A percentile compares a stretch with the other conserved stretches of the same genome.
Conservation (phyloP, 30 jellyfish, hydroid and myxozoan genomes). For the Euphysa ruthae region DNA sequence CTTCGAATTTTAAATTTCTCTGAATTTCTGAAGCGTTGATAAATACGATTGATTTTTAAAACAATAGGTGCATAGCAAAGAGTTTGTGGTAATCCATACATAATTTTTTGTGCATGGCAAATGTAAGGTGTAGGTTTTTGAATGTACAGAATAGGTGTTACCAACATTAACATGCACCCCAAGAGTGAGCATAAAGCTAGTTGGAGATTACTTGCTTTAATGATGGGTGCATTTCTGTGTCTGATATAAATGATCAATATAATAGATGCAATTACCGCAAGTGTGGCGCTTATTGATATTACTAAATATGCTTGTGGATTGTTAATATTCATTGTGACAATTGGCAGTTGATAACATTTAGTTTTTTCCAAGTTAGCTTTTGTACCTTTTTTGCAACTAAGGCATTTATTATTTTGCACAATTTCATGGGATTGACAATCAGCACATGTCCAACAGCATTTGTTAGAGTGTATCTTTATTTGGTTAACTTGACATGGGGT, state of each 20-base stretch:
- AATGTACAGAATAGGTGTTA: constrained; percentile 19
- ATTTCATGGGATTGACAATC: constrained; percentile 1
- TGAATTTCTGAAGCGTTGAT: constrained; percentile 73
- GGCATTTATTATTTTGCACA: constrained; percentile 12
- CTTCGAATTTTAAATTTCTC: constrained; percentile 11
- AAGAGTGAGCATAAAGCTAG: constrained; percentile 17
- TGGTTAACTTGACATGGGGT: constrained; percentile 11
- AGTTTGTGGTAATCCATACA: constrained; percentile 74
- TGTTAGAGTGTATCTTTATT: neutral
- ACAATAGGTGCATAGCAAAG: constrained; percentile 88
- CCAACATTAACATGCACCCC: constrained; percentile 14
- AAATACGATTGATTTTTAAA: constrained; percentile 75
- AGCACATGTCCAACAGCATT: constrained; percentile 23
- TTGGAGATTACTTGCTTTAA: constrained; percentile 19
- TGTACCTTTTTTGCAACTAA: neutral
- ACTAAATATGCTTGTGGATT: constrained; percentile 1
- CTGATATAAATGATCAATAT: neutral
- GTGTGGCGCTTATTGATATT: neutral
- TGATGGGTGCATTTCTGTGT: constrained; percentile 1
- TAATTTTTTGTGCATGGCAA: constrained; percentile 55
- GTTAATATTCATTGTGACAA: constrained; percentile 1
- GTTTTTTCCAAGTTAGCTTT: constrained; percentile 18
- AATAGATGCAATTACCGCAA: neutral
- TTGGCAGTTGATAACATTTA: constrained; percentile 10
- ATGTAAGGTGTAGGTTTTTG: constrained; percentile 11